Conservation (phyloP, 2,113 vertebrate genomes). For the Nesoenas mayeri region DNA sequence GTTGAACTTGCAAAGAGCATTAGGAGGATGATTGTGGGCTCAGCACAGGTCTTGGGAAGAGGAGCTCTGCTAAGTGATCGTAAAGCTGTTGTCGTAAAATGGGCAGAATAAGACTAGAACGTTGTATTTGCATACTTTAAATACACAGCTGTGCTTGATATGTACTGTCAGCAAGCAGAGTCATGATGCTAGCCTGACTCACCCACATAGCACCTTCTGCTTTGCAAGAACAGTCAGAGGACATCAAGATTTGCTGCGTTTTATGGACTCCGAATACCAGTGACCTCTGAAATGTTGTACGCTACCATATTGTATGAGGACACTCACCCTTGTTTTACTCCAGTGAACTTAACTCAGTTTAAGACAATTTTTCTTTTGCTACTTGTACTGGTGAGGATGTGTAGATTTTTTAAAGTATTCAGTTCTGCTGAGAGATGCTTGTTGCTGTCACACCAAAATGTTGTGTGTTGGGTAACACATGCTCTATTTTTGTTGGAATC, state of each 20-base stretch:
- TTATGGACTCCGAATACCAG: neutral
- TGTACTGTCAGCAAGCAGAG: neutral
- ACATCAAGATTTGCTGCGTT: neutral
- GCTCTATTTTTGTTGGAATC: neutral
- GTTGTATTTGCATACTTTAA: neutral
- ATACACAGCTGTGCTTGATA: neutral
- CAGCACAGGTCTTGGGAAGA: neutral
- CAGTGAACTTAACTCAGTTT: neutral
- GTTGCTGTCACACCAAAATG: neutral
- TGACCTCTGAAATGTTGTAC: neutral
- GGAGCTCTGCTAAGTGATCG: neutral
- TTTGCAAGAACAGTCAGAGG: neutral
- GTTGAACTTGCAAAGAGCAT: neutral
- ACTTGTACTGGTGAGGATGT: neutral
- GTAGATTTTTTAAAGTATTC: neutral
- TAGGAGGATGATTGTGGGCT: neutral
- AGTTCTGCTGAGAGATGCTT: neutral
- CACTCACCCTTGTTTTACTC: neutral
- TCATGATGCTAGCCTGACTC: neutral
- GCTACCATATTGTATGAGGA: rapidly evolving
- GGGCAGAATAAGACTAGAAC: neutral
- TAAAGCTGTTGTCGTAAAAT: neutral
- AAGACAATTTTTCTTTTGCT: neutral
- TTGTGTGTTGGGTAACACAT: neutral
- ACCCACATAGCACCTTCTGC: neutral